phyloP scores from a whole-genome alignment of 2,797 vertebrate genomes.

The Coregonus suidteri region DNA sequence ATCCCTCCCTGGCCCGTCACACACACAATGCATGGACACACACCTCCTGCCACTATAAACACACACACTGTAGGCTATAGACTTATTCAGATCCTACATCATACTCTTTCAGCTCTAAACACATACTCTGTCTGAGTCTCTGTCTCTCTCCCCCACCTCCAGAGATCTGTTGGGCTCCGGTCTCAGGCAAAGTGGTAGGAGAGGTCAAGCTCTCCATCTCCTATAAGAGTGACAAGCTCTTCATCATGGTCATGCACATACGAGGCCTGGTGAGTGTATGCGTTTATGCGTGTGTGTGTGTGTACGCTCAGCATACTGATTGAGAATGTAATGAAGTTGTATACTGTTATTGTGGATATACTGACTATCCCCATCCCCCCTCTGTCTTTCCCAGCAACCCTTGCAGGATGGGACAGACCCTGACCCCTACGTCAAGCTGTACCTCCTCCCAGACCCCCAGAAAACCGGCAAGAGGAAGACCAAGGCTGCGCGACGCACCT shows the following conservation, averaged over 20 bases:
- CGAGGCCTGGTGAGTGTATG: conserved; percentile 86
- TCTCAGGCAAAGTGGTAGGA: conserved; percentile 84
- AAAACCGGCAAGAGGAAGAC: conserved; percentile 98
- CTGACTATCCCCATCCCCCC: not conserved
- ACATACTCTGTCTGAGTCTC: not conserved
- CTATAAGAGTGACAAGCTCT: conserved; percentile 93
- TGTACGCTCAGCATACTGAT: not conserved
- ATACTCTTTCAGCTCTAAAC: not conserved
- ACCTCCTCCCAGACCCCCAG: conserved; percentile 93
- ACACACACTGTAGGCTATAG: not conserved
- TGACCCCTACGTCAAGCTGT: conserved; percentile 96
- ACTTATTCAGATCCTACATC: not conserved
- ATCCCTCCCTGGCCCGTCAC: not conserved
- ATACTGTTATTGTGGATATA: not conserved
- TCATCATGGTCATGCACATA: conserved; percentile 99
- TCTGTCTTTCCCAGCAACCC: conserved; percentile 74
- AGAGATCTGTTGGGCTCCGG: conserved; percentile 84
- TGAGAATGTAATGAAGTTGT: not conserved
- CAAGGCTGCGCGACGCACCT: conserved; percentile 92
- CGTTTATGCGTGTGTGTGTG: not conserved
- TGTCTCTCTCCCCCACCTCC: conserved; percentile 17
- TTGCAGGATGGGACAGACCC: conserved; percentile 93
- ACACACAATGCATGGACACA: too few species aligned
- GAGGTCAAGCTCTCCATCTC: conserved; percentile 95
- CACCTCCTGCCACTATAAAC: too few species aligned